These are phyloP conservation scores for Camelus dromedarius DNA, from an alignment of 2,113 vertebrate genomes.

Conservation along the genomic window DNA sequence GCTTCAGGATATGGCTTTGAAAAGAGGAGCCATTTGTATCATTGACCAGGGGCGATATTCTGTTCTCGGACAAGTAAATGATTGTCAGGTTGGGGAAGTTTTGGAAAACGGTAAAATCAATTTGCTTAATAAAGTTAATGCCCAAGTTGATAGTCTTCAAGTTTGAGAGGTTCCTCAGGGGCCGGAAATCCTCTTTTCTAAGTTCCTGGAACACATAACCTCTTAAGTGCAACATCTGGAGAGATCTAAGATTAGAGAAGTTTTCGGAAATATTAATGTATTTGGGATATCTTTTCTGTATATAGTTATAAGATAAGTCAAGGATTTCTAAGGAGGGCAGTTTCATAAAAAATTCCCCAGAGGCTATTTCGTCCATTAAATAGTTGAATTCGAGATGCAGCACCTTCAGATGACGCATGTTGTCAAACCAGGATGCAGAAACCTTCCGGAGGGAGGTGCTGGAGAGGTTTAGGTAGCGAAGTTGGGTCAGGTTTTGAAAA, in stretches of 20 bases:
- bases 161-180: conserved; percentile 85
- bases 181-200: conserved; percentile 75
- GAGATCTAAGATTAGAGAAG: conserved; percentile 85
- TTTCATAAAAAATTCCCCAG: conserved; percentile 82
- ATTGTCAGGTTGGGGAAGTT: conserved; percentile 80
- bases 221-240: conserved; percentile 85
- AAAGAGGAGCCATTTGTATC: background rate
- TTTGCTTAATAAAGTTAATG: conserved; percentile 90
- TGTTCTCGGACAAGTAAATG: conserved; percentile 91
- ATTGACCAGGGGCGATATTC: conserved; percentile 82
- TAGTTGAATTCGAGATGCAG: conserved; percentile 86
- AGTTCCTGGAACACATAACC: conserved; percentile 89
- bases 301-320: conserved; percentile 89
- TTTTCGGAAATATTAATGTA: conserved; percentile 79
- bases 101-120: conserved; percentile 84
- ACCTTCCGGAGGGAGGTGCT: conserved; percentile 86
- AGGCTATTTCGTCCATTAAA: conserved; percentile 71
- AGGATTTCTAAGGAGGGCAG: conserved; percentile 85
- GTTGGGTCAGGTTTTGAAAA: conserved; percentile 82
- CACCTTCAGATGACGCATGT: conserved; percentile 77
- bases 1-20: conserved; percentile 47
- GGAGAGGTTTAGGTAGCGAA: conserved; percentile 80
- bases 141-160: conserved; percentile 86
- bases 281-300: conserved; percentile 69
- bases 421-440: conserved; percentile 84